Percentiles rank a stretch among this genome's conserved stretches.
phyloP scores from a whole-genome alignment of 2,113 vertebrate species.

The Lepus europaeus region DNA sequence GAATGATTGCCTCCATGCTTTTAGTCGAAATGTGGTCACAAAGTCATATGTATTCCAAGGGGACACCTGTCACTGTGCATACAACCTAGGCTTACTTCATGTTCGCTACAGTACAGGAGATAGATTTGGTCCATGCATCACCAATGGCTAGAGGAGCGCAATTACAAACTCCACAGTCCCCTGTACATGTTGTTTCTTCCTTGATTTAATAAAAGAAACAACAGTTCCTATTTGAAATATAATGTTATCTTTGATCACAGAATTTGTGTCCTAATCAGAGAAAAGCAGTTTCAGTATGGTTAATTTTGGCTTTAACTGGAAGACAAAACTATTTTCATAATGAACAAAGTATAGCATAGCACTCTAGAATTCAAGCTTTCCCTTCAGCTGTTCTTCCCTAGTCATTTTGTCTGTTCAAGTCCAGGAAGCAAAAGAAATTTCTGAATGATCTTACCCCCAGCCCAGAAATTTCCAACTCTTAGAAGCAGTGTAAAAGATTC shows the following conservation, averaged over 20 bases:
- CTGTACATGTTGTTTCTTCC: background rate
- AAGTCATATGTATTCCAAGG: background rate
- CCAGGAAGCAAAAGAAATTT: conserved; percentile 54
- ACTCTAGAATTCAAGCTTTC: conserved; percentile 49
- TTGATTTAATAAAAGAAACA: conserved; percentile 42
- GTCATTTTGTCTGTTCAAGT: conserved; percentile 64
- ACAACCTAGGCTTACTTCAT: background rate
- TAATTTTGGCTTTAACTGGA: conserved; percentile 49
- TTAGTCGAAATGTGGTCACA: background rate
- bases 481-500: conserved; percentile 54
- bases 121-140: background rate
- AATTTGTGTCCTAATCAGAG: conserved; percentile 60
- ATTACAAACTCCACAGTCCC: background rate
- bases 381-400: conserved; percentile 68
- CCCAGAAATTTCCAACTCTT: conserved; percentile 44
- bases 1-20: background rate
- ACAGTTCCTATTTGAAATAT: conserved; percentile 37
- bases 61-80: background rate
- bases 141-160: background rate
- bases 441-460: background rate
- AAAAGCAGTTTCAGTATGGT: conserved; percentile 1
- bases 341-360: conserved; percentile 46
- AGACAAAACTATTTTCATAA: conserved; percentile 62
- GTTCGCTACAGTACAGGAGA: background rate
- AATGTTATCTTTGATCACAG: conserved; percentile 40